Base-by-base conservation (phyloP, 2,888 invertebrate species). In the Erynnis tages region DNA sequence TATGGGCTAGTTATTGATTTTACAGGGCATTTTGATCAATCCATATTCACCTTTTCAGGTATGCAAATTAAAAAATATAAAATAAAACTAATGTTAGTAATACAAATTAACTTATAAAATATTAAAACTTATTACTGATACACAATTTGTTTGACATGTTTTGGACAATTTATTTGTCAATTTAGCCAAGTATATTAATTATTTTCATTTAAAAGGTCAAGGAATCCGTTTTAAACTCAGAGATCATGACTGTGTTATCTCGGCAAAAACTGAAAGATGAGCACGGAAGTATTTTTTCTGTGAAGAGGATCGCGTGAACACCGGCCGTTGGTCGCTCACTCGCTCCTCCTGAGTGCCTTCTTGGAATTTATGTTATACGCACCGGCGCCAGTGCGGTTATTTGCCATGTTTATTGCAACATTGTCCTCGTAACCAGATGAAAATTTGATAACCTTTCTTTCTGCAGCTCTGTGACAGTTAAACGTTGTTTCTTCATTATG, bases 261-360 rank as follows among this genome's bases (percentile, higher is more conserved):
- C 10, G 10, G 3, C 3, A 32, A 32, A 32, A 32, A 14, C 14
- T 32, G 48, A 40, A 48, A 48, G 48, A 47, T 37, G 37, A 48
- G 32, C 30, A 11, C 48, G 48, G 48, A 48, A 48, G 32, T 48
- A 40, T 21, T 29, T 32, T 40, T 48, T 32, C 32, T 21, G 61
- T 63, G 77, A 74, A 75, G 60, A 53, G 45, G 65, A 71, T 79
- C 64, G 76, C 75, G 70, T 76, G 75, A 56, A 54, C 56, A 19
- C 40, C 37, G 47, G 30, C 19, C 50, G 60, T 58, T 59, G 56
- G 59, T 59, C 57, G 58, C 49, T 65, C 55, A 55, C 59, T 59
- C 57, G 58, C 49, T 65, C 55, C 61, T 59, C 56, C 58, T 61
- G 56, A 58, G 60, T 61, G 59, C 63, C 60, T 72, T 73, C 73